phyloP scores from a whole-genome alignment of 1,140 invertebrate genomes.

The Drosophila serrata region DNA sequence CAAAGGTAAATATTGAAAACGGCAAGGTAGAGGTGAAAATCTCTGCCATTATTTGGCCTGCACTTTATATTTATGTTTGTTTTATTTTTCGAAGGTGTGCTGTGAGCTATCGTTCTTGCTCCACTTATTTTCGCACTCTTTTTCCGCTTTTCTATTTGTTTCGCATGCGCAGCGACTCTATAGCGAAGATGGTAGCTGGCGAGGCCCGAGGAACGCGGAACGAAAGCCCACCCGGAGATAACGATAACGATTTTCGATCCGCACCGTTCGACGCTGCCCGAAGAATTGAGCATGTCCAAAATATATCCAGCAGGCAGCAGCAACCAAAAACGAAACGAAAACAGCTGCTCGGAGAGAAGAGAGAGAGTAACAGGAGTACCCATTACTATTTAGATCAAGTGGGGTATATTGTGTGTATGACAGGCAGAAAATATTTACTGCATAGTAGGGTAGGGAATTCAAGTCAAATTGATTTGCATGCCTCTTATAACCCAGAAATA shows the following conservation, averaged over 20 bases:
- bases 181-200: conserved; percentile 14
- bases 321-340: conserved; percentile 9
- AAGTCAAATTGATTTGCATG: too few relatives aligned
- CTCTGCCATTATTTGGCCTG: conserved; percentile 46
- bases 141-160: conserved; percentile 41
- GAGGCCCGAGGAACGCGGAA: conserved; percentile 7
- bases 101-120: conserved; percentile 27
- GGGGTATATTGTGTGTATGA: background rate
- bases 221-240: background rate
- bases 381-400: background rate
- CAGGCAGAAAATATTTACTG: background rate
- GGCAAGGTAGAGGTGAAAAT: conserved; percentile 33
- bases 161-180: conserved; percentile 68
- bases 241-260: conserved; percentile 15
- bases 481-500: too few relatives aligned
- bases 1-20: conserved; percentile 17
- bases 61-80: conserved; percentile 33
- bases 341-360: conserved; percentile 12
- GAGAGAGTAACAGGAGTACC: background rate
- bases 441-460: background rate
- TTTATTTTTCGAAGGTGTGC: conserved; percentile 36
- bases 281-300: conserved; percentile 30
- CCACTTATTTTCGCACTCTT: conserved; percentile 37
- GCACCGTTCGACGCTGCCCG: conserved; percentile 11
- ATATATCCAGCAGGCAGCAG: conserved; percentile 4